phyloP scores from a whole-genome alignment of 2,797 vertebrate genomes.

The Micrastur ruficollis region DNA sequence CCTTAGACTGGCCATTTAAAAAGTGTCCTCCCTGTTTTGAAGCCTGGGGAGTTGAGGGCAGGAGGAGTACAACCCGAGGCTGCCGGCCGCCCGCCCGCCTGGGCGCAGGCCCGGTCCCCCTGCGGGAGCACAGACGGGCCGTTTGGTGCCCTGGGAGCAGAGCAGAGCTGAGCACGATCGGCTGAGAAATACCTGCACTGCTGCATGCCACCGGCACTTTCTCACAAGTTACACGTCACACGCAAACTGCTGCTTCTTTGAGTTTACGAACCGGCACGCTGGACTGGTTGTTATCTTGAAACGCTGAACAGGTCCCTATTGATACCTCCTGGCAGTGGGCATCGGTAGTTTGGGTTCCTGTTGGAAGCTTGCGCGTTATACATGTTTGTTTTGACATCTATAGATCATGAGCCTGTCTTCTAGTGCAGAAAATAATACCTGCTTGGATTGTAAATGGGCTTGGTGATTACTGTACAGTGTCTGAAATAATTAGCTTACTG shows the following conservation, averaged over 20 bases:
- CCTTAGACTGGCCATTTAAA: not conserved
- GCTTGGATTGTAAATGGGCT: not conserved
- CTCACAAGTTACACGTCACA: not conserved
- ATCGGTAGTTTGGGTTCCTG: not conserved
- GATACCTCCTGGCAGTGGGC: not conserved
- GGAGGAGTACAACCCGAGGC: not conserved
- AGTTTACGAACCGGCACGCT: not conserved
- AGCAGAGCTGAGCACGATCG: not conserved
- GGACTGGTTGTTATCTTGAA: not conserved
- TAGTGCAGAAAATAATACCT: not conserved
- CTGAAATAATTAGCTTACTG: slow-evolving; percentile 6
- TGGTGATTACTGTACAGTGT: not conserved
- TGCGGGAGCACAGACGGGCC: not conserved
- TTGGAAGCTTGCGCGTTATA: not conserved
- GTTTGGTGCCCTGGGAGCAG: not conserved
- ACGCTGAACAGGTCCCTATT: not conserved
- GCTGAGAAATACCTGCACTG: not conserved
- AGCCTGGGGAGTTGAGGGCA: not conserved
- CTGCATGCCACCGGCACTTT: not conserved
- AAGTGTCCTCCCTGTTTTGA: not conserved
- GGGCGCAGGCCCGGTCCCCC: not conserved
- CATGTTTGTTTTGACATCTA: not conserved
- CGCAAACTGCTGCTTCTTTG: not conserved
- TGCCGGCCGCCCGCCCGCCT: not conserved
- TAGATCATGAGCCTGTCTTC: not conserved